Conservation (phyloP, 2,888 invertebrate genomes). For the Pseudococcus longispinus region DNA sequence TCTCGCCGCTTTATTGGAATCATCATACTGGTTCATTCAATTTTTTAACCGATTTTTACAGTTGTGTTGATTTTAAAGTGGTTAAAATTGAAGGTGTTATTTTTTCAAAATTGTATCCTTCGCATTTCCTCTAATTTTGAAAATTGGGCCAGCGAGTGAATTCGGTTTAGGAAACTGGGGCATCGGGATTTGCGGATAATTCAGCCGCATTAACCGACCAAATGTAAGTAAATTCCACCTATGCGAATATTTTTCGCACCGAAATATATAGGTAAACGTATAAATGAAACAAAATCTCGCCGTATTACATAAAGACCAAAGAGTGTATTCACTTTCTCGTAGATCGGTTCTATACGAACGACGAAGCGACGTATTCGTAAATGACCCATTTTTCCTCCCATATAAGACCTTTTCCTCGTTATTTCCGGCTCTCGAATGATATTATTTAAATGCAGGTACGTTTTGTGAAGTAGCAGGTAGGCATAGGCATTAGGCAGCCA, state of each 20-base stretch:
- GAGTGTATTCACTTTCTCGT: conserved; percentile 1
- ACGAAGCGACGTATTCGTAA: neutral
- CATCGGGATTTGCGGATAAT: neutral
- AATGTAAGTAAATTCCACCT: neutral
- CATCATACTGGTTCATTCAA: neutral
- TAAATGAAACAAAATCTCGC: neutral
- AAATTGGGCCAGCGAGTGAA: no score
- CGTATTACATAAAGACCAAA: conserved; percentile 7
- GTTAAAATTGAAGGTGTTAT: no score
- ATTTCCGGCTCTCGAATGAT: conserved; percentile 15
- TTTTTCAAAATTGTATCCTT: no score
- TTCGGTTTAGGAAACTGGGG: no score
- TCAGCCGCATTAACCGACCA: neutral
- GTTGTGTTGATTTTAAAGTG: no score
- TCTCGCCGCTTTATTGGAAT: neutral
- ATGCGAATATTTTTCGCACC: neutral
- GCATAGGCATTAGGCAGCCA: neutral
- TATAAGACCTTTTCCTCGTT: conserved; percentile 8
- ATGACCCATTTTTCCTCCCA: conserved; percentile 3
- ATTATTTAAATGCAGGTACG: neutral
- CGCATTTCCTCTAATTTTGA: no score
- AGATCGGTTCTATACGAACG: neutral
- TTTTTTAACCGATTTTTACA: neutral
- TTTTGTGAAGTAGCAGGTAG: neutral
- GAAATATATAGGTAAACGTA: neutral